Percentiles rank a stretch among this genome's conserved stretches.
phyloP scores from a whole-genome alignment of 2,888 invertebrate species.

The Euplexia lucipara region DNA sequence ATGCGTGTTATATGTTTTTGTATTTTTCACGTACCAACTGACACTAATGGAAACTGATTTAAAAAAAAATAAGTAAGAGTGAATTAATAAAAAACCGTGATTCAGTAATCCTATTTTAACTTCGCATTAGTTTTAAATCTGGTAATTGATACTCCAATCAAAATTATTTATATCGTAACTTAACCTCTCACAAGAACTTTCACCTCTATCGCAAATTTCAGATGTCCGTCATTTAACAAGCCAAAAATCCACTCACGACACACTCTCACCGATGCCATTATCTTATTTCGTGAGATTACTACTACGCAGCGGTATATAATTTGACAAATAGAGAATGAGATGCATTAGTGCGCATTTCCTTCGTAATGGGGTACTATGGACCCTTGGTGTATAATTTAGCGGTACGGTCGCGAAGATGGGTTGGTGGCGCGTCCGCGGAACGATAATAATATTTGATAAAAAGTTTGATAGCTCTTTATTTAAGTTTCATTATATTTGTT shows the following conservation, averaged over 20 bases:
- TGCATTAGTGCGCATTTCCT: slow-evolving; percentile 89
- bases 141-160: slow-evolving; percentile 35
- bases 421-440: slow-evolving; percentile 63
- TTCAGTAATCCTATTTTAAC: background rate
- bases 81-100: background rate
- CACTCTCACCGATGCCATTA: slow-evolving; percentile 78
- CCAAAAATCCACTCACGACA: slow-evolving; percentile 76
- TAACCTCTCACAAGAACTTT: slow-evolving; percentile 71
- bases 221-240: slow-evolving; percentile 74
- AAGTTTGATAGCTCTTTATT: slow-evolving; percentile 76
- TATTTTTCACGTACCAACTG: slow-evolving; percentile 20
- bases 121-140: slow-evolving; percentile 1
- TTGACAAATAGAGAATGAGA: slow-evolving; percentile 90
- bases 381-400: slow-evolving; percentile 86
- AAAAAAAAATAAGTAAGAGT: slow-evolving; percentile 5
- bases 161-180: slow-evolving; percentile 39
- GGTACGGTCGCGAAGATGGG: slow-evolving; percentile 83
- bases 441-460: slow-evolving; percentile 81
- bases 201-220: slow-evolving; percentile 78
- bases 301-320: slow-evolving; percentile 84
- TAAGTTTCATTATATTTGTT: slow-evolving; percentile 75
- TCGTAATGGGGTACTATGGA: slow-evolving; percentile 84
- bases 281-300: slow-evolving; percentile 85
- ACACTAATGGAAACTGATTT: slow-evolving; percentile 13
- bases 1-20: slow-evolving; percentile 23